Conservation (phyloP, 2,888 invertebrate genomes). For the Steromphala cineraria region DNA sequence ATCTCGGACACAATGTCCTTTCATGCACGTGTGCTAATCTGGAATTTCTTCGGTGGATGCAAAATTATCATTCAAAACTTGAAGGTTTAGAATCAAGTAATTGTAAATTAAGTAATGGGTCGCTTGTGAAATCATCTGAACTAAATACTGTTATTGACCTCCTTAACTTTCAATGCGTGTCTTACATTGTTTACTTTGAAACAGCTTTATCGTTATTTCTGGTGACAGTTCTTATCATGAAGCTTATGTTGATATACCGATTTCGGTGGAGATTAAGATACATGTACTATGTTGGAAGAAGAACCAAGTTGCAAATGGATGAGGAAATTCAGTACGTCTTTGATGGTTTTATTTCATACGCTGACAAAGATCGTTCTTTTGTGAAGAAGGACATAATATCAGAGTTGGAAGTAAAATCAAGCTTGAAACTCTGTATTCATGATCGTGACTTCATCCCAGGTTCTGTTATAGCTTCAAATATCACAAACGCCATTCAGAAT, state of each 20-base stretch:
- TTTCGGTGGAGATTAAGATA: slow-evolving; percentile 13
- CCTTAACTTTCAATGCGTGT: too few relatives aligned
- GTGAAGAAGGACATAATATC: neutral
- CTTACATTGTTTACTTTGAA: too few relatives aligned
- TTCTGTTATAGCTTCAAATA: slow-evolving; percentile 31
- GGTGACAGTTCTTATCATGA: neutral
- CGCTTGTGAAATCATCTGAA: too few relatives aligned
- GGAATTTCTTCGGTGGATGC: slow-evolving; percentile 15
- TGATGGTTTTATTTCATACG: neutral
- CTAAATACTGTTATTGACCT: too few relatives aligned
- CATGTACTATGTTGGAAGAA: slow-evolving; percentile 2
- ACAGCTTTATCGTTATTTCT: neutral
- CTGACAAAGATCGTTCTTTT: neutral
- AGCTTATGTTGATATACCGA: neutral
- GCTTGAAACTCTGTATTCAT: slow-evolving; percentile 24
- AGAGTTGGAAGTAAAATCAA: neutral
- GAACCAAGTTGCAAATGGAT: neutral
- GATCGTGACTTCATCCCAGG: slow-evolving; percentile 35
- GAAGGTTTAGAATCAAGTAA: neutral
- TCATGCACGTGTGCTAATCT: slow-evolving; percentile 19
- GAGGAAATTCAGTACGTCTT: neutral
- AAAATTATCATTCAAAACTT: neutral
- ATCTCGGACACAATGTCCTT: neutral
- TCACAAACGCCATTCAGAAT: slow-evolving; percentile 27
- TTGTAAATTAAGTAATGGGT: neutral